A percentile compares a stretch with the other conserved stretches of the same genome.
Evolutionary conservation across 1,140 invertebrate genomes (phyloP).

Genomic region (Macrocentrus cingulum): DNA sequence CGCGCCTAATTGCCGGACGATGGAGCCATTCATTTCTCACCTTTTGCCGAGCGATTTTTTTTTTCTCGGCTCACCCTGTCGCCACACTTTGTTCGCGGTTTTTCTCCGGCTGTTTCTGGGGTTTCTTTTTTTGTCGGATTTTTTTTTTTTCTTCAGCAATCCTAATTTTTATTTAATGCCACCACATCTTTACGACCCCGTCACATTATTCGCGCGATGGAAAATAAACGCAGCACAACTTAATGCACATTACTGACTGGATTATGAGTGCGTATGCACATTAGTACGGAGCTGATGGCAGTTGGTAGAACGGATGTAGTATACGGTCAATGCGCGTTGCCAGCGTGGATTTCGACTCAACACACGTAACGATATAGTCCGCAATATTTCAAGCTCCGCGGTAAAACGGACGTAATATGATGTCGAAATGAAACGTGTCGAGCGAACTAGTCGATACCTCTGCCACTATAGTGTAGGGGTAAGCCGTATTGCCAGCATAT

Average conservation of each 20-base stretch:
- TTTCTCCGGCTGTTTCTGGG: conserved; percentile 18
- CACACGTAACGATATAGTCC: conserved; percentile 14
- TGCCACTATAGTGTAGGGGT: conserved; percentile 8
- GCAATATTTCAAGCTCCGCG: conserved; percentile 20
- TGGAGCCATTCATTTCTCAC: conserved; percentile 49
- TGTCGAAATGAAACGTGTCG: conserved; percentile 22
- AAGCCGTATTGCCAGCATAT: not conserved
- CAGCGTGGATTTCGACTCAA: conserved; percentile 1
- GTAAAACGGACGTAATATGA: conserved; percentile 22
- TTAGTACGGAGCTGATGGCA: conserved; percentile 10
- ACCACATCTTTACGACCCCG: no score
- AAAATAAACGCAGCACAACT: no score
- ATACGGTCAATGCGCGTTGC: not conserved
- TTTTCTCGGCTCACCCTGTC: not conserved
- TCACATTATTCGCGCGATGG: no score
- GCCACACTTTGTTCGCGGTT: conserved; percentile 24
- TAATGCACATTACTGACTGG: no score
- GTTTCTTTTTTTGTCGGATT: conserved; percentile 20
- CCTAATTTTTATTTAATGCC: conserved; percentile 46
- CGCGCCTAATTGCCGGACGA: conserved; percentile 53
- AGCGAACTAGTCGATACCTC: conserved; percentile 22
- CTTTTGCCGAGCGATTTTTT: conserved; percentile 28
- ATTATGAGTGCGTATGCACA: no score
- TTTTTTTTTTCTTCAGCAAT: not conserved
- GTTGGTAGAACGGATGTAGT: conserved; percentile 2